Evolutionary conservation across 2,113 vertebrate species (phyloP).

Genomic region (Halichoerus grypus): DNA sequence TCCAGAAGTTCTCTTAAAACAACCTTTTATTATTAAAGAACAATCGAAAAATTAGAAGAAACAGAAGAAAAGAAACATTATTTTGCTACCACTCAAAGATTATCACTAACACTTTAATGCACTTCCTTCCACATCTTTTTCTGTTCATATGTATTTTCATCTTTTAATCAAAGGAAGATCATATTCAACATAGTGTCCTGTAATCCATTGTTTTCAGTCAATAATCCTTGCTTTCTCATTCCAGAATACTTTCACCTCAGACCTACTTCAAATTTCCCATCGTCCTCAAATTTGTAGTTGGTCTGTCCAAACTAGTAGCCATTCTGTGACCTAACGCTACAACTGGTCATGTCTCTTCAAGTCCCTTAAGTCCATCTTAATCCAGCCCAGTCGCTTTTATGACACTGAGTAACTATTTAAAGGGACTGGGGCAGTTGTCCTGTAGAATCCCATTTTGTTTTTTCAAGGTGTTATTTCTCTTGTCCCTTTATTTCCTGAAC

Average conservation of each 20-base stretch:
- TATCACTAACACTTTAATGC: neutral
- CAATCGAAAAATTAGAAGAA: neutral
- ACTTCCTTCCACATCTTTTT: slow-evolving; percentile 16
- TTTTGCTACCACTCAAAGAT: neutral
- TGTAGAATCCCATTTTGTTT: neutral
- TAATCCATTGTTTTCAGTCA: slow-evolving; percentile 9
- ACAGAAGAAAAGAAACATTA: neutral
- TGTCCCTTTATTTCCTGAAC: slow-evolving; percentile 6
- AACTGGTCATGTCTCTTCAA: neutral
- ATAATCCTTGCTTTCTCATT: slow-evolving; percentile 37
- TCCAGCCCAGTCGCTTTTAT: neutral
- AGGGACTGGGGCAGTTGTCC: neutral
- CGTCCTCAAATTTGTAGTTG: neutral
- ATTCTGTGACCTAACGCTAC: neutral
- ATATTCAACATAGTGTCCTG: neutral
- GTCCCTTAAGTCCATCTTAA: neutral
- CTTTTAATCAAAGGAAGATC: slow-evolving; percentile 31
- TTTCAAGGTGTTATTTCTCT: neutral
- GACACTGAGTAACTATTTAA: neutral
- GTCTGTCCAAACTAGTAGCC: neutral
- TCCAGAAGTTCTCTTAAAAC: slow-evolving; percentile 44
- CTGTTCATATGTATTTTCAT: neutral
- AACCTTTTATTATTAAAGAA: slow-evolving; percentile 39
- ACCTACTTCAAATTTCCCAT: neutral
- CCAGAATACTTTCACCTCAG: neutral